Evolutionary conservation across 1,140 invertebrate species (phyloP).

Genomic region (Phocides pigmalion): DNA sequence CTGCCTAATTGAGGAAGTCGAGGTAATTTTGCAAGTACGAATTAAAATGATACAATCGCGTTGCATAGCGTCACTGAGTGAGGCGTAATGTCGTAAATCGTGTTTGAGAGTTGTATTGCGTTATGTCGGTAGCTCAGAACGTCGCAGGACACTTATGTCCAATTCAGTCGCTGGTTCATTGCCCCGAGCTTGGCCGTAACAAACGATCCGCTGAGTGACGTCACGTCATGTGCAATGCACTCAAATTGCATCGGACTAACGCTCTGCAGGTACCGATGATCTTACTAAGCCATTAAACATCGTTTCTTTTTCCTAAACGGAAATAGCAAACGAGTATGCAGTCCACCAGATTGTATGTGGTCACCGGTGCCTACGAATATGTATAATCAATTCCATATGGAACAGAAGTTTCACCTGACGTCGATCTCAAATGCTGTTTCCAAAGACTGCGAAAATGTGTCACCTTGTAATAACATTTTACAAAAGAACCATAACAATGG

Average conservation of each 20-base stretch:
- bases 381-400: no score
- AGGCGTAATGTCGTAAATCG: constrained; percentile 51
- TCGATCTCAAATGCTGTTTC: no score
- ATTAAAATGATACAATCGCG: constrained; percentile 44
- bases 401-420: no score
- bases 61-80: constrained; percentile 46
- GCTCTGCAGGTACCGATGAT: constrained; percentile 33
- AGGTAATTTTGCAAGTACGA: constrained; percentile 35
- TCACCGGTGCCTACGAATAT: no score
- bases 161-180: constrained; percentile 69
- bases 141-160: constrained; percentile 67
- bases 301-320: not conserved
- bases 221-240: constrained; percentile 58
- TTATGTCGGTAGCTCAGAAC: constrained; percentile 42
- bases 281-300: not conserved
- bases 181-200: constrained; percentile 54
- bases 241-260: constrained; percentile 52
- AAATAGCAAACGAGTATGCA: no score
- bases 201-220: constrained; percentile 54
- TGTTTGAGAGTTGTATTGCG: constrained; percentile 47
- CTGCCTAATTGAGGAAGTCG: constrained; percentile 28
- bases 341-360: no score
- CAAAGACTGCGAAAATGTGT: no score
- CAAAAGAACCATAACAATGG: no score
- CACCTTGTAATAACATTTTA: no score